Percentiles rank a stretch among this genome's conserved stretches.
Evolutionary conservation across 2,888 invertebrate species (phyloP).

Genomic region (Lepetodrilus schrolli): DNA sequence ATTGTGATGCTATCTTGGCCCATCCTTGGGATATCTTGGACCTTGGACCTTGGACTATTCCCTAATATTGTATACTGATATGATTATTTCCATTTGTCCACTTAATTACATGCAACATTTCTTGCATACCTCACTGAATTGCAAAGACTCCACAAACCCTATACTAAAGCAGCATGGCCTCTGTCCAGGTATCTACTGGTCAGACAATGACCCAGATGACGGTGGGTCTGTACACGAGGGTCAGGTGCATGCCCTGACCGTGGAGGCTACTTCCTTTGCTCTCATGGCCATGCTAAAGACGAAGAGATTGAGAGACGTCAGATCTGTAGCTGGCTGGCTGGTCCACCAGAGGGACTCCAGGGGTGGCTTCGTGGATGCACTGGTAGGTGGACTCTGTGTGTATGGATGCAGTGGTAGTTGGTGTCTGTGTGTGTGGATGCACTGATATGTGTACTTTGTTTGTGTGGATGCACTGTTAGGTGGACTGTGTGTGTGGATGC

Average conservation of each 20-base stretch:
- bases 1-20: no score
- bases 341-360: background rate
- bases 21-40: no score
- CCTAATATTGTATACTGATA: no score
- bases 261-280: background rate
- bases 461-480: no score
- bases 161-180: no score
- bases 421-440: background rate
- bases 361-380: background rate
- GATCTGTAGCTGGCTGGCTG: background rate
- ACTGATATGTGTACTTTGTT: background rate
- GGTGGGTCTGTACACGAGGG: background rate
- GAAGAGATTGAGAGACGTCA: background rate
- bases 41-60: no score
- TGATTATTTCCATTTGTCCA: no score
- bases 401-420: background rate
- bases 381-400: background rate
- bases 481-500: no score
- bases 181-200: constrained; percentile 1
- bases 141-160: no score
- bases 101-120: no score
- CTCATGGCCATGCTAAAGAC: background rate
- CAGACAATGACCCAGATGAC: background rate
- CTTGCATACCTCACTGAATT: no score
- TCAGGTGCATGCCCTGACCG: background rate